Base-by-base conservation (phyloP, 2,113 vertebrate species). In the Taurulus bubalis region DNA sequence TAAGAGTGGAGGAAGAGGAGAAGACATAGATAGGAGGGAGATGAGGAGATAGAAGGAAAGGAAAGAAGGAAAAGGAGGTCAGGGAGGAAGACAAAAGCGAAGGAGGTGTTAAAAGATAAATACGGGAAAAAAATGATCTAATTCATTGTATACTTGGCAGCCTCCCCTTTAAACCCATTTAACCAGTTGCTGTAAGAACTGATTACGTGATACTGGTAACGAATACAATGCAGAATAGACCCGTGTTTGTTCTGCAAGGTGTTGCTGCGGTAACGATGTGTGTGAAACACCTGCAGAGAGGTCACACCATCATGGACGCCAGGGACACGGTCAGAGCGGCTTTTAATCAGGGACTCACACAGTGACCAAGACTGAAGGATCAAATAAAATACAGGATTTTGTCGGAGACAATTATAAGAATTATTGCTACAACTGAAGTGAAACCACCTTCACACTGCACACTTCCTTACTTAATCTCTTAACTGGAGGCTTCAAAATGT, bases 311-410 rank as follows among this genome's bases (percentile, higher is more conserved):
- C 6, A 77, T 6, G 38, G 70, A 63, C 3, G 16, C 30, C 24
- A 20, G 11, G 15, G 20, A 73, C 5, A 42, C 8, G 38, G 9
- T 47, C 24, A 59, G 14, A 76, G 36, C 15, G 16, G 62, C 28
- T 83, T 84, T 83, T 74, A 83, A 84, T 67, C 28, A 45, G 42
- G 22, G 65, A 68, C 45, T 62, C 16, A 53, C 42, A 75, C 53
- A 32, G 20, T 3, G 22, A 59, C 15, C 49, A 42, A 20, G n/a
- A 76, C 18, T 5, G 6, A n/a, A 69, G 30, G 12, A 73, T 1
- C 58, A 81, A 4, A 56, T 8, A 0, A 60, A 64, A 67, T 1
- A 70, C 63, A 40, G 5, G 14, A 79, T 75, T 3, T n/a, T 40
- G 20, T 67, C 38, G 47, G 15, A 71, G 58, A 56, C 11, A 64